These are phyloP conservation scores for Papilio glaucus DNA, from an alignment of 1,140 invertebrate genomes.

Conservation along the genomic window DNA sequence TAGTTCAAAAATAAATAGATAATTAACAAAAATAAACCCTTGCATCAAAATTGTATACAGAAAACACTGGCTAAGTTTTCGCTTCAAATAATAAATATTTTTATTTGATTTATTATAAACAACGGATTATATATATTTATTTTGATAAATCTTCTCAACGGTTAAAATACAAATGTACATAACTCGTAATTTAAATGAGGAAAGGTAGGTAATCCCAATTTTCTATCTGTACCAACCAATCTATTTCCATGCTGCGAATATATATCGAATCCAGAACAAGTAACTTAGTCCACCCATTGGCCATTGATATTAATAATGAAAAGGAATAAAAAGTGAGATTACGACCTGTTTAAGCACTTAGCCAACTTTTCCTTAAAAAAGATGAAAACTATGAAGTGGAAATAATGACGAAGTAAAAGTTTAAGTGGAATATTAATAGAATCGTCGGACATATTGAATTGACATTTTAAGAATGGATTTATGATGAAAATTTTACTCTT, in stretches of 20 bases:
- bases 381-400: conserved; percentile 25
- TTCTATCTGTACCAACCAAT: no score
- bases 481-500: not conserved
- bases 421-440: conserved; percentile 34
- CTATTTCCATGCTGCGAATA: not conserved
- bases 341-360: conserved; percentile 29
- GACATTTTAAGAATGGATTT: conserved; percentile 18
- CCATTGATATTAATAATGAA: not conserved
- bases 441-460: conserved; percentile 5
- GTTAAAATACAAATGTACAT: no score
- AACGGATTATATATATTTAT: no score
- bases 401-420: conserved; percentile 23
- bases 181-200: no score
- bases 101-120: no score
- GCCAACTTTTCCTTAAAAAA: conserved; percentile 28
- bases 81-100: no score
- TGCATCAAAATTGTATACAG: no score
- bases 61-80: no score
- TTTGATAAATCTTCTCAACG: no score
- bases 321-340: conserved; percentile 23
- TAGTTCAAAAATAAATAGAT: no score
- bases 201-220: no score
- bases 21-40: no score
- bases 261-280: not conserved
- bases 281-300: not conserved